A percentile compares a stretch with the other conserved stretches of the same genome.
phyloP scores from a whole-genome alignment of 1,140 invertebrate species.

The Eulimnadia texana region DNA sequence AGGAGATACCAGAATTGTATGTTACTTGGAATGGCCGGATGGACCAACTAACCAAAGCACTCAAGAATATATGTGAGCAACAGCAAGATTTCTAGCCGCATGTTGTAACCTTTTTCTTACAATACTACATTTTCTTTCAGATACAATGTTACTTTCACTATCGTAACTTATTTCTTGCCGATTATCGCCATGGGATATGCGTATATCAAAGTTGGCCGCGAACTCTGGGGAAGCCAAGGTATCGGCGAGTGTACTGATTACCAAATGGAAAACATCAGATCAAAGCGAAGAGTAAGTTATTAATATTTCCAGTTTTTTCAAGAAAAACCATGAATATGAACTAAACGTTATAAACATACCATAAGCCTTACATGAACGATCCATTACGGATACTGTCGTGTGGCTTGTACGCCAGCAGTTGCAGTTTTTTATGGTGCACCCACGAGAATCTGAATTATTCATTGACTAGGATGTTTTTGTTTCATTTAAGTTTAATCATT shows the following conservation, averaged over 20 bases:
- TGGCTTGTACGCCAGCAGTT: too few species aligned
- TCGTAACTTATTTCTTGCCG: slow-evolving; percentile 87
- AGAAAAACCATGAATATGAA: too few species aligned
- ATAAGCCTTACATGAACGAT: too few species aligned
- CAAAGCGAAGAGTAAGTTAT: slow-evolving; percentile 76
- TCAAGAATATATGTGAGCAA: slow-evolving; percentile 62
- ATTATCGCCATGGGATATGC: slow-evolving; percentile 82
- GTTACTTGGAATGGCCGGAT: slow-evolving; percentile 70
- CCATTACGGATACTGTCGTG: too few species aligned
- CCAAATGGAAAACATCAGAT: slow-evolving; percentile 78
- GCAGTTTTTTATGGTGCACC: too few species aligned
- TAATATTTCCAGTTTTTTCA: too few species aligned
- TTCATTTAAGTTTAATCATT: too few species aligned
- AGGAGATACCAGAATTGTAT: slow-evolving; percentile 48
- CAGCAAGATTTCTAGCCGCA: neutral
- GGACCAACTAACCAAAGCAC: slow-evolving; percentile 49
- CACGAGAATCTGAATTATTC: too few species aligned
- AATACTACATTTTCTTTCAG: slow-evolving; percentile 35
- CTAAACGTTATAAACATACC: too few species aligned
- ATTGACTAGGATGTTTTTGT: too few species aligned
- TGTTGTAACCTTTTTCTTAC: neutral
- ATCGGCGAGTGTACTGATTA: slow-evolving; percentile 85
- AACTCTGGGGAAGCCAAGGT: slow-evolving; percentile 86
- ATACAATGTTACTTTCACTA: slow-evolving; percentile 73
- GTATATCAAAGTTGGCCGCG: slow-evolving; percentile 74